phyloP scores from a whole-genome alignment of 2,888 invertebrate species.

The Nesidiocoris tenuis region DNA sequence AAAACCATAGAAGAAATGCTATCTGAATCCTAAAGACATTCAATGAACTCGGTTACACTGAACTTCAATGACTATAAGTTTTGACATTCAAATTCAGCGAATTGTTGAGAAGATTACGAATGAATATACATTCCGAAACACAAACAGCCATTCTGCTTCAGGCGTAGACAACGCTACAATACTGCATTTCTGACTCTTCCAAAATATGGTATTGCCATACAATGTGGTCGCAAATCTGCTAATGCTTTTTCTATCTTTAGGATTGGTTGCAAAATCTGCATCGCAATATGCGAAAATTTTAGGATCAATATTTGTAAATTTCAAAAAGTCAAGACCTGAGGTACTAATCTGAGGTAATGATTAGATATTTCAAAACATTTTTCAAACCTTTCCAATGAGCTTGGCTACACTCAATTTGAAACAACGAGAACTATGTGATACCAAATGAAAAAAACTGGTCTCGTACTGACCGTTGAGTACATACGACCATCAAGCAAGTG shows the following conservation, averaged over 20 bases:
- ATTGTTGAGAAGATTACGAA: conserved; percentile 5
- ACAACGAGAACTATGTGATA: conserved; percentile 28
- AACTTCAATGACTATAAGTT: too few species aligned
- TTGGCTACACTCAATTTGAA: conserved; percentile 19
- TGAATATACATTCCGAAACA: conserved; percentile 2
- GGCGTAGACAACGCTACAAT: conserved; percentile 13
- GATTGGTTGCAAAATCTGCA: conserved; percentile 30
- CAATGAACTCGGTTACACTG: too few species aligned
- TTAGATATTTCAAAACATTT: conserved; percentile 31
- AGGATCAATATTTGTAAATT: background rate
- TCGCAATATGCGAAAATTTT: conserved; percentile 7
- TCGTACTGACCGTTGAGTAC: conserved; percentile 32
- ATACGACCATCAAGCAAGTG: conserved; percentile 31
- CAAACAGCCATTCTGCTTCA: conserved; percentile 29
- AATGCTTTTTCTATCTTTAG: conserved; percentile 27
- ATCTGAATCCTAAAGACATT: conserved; percentile 50
- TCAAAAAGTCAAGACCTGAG: conserved; percentile 17
- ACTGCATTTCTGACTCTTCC: conserved; percentile 17
- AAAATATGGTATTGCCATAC: conserved; percentile 19
- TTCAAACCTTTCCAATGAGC: conserved; percentile 31
- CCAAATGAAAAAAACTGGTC: conserved; percentile 35
- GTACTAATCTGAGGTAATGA: background rate
- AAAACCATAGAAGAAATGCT: conserved; percentile 53
- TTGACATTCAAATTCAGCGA: background rate
- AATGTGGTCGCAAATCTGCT: conserved; percentile 25